phyloP scores from a whole-genome alignment of 1,140 invertebrate genomes.

The Physella acuta region DNA sequence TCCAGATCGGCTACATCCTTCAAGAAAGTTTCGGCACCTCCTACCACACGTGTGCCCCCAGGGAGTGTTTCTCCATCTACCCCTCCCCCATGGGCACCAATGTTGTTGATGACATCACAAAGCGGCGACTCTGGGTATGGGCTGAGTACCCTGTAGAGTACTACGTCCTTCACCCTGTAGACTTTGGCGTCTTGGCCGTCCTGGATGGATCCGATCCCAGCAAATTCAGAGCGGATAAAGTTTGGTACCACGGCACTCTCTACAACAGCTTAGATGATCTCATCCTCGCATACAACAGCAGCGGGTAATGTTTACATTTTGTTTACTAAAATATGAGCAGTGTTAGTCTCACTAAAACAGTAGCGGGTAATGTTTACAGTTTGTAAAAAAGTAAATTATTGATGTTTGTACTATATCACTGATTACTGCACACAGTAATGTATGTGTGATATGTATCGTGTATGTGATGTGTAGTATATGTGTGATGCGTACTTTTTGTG shows the following conservation, averaged over 20 bases:
- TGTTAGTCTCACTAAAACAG: too few relatives aligned
- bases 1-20: conserved; percentile 17
- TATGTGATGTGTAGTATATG: too few relatives aligned
- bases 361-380: too few relatives aligned
- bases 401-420: too few relatives aligned
- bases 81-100: conserved; percentile 12
- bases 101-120: conserved; percentile 9
- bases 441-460: too few relatives aligned
- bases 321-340: too few relatives aligned
- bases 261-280: conserved; percentile 38
- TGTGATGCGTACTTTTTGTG: too few relatives aligned
- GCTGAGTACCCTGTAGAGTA: conserved; percentile 15
- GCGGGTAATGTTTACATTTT: too few relatives aligned
- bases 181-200: conserved; percentile 11
- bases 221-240: conserved; percentile 30
- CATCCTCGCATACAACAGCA: conserved; percentile 4
- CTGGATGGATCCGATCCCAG: conserved; percentile 27
- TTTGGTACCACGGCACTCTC: conserved; percentile 37
- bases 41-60: neutral
- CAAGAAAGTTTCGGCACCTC: conserved; percentile 19
- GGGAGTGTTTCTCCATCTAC: conserved; percentile 8
- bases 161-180: conserved; percentile 9
- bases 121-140: conserved; percentile 14
- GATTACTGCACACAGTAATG: too few relatives aligned
- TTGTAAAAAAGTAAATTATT: too few relatives aligned